Evolutionary conservation across 1,140 invertebrate species (phyloP).

Genomic region (Ctenoplectra terminalis): DNA sequence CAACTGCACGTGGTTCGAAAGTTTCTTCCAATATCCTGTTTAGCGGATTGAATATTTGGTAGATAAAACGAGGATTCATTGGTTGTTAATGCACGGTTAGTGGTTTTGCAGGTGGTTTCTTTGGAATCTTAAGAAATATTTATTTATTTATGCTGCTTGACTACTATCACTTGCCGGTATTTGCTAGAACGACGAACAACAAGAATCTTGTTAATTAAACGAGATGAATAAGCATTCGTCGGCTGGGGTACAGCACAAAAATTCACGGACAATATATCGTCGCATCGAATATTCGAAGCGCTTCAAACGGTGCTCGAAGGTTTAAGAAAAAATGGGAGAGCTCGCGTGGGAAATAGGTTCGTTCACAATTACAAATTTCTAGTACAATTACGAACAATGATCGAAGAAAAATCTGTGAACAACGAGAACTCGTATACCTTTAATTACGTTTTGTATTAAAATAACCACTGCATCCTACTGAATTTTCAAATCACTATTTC

Average conservation of each 20-base stretch:
- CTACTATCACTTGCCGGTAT: too few species aligned
- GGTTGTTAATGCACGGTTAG: too few species aligned
- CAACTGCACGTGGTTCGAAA: neutral
- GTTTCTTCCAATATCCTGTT: neutral
- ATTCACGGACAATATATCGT: neutral
- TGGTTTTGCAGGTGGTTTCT: too few species aligned
- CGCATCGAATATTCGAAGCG: neutral
- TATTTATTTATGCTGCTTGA: too few species aligned
- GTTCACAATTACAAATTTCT: neutral
- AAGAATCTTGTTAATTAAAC: slow-evolving; percentile 16
- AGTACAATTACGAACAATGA: neutral
- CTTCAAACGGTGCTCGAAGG: too few species aligned
- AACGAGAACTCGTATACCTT: neutral
- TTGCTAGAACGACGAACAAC: neutral
- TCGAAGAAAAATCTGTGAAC: neutral
- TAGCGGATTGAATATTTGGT: neutral
- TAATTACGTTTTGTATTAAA: neutral
- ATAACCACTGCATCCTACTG: neutral
- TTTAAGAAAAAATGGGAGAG: neutral
- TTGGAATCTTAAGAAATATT: neutral
- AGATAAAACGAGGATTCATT: too few species aligned
- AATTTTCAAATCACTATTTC: neutral
- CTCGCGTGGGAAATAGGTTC: neutral
- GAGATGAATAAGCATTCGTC: slow-evolving; percentile 3
- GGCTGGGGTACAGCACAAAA: neutral